Conservation (phyloP, 2,888 invertebrate genomes). For the Myopa tessellatipennis region DNA sequence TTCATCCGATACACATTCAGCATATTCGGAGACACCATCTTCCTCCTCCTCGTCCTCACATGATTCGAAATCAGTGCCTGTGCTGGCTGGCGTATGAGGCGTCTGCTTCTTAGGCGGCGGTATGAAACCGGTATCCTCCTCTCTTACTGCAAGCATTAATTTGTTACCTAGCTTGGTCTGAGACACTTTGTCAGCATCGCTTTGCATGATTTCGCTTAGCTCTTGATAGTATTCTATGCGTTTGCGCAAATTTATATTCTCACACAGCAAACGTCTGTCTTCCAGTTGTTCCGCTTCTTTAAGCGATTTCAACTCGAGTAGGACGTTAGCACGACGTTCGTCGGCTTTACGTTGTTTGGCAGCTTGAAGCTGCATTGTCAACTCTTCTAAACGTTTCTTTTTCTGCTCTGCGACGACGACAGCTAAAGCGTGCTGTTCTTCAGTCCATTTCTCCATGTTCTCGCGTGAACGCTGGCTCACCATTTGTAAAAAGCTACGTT, state of each 20-base stretch:
- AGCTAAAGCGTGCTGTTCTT: conserved; percentile 52
- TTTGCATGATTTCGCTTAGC: conserved; percentile 52
- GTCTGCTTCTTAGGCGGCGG: neutral
- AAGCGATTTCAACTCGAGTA: conserved; percentile 55
- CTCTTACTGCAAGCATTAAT: conserved; percentile 15
- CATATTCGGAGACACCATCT: conserved; percentile 51
- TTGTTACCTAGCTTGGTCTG: conserved; percentile 28
- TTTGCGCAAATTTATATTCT: conserved; percentile 58
- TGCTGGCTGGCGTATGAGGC: conserved; percentile 49
- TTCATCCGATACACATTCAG: conserved; percentile 53
- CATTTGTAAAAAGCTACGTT: conserved; percentile 70
- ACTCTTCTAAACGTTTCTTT: conserved; percentile 54
- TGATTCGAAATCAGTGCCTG: conserved; percentile 55
- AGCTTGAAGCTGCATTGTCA: conserved; percentile 57
- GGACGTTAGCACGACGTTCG: conserved; percentile 58
- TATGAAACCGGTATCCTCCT: neutral
- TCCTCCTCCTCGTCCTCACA: conserved; percentile 55
- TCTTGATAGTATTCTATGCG: conserved; percentile 61
- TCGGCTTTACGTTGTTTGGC: conserved; percentile 58
- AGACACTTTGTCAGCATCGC: conserved; percentile 30
- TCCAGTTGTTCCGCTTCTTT: conserved; percentile 55
- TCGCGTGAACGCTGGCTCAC: conserved; percentile 67
- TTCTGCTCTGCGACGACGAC: conserved; percentile 54
- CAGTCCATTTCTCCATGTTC: conserved; percentile 61
- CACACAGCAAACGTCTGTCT: conserved; percentile 52